A percentile compares a stretch with the other conserved stretches of the same genome.
Evolutionary conservation across 2,113 vertebrate genomes (phyloP).

Genomic region (Rhadina sibilatrix): DNA sequence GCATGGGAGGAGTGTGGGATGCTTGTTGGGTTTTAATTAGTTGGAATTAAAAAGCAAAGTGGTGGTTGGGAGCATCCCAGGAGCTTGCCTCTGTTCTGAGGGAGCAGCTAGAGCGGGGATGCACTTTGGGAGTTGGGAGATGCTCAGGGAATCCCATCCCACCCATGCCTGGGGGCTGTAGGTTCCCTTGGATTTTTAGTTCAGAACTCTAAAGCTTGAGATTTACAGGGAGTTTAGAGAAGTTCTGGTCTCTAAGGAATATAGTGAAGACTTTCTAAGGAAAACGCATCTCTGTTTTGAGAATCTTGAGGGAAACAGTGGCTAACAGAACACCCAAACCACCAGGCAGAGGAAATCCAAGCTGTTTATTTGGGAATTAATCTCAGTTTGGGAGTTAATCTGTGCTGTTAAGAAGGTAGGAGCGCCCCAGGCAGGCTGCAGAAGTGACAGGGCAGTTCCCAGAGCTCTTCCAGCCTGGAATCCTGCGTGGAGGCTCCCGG

Average conservation of each 20-base stretch:
- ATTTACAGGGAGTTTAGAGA: background rate
- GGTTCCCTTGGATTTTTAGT: background rate
- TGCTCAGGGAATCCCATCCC: background rate
- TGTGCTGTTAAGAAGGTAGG: fast-evolving
- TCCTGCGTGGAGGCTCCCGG: fast-evolving
- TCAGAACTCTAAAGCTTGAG: background rate
- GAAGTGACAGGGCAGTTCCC: background rate
- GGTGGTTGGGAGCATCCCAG: background rate
- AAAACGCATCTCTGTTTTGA: background rate
- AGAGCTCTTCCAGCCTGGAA: background rate
- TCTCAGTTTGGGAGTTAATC: background rate
- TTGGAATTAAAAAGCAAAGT: background rate
- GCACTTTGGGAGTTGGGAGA: background rate
- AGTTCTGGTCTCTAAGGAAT: background rate
- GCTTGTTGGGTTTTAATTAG: background rate
- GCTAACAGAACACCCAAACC: background rate
- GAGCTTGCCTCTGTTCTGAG: background rate
- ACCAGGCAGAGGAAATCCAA: background rate
- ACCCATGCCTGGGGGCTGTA: background rate
- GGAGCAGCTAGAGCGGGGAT: background rate
- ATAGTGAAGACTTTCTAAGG: background rate
- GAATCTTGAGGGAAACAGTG: background rate
- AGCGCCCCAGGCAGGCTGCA: fast-evolving
- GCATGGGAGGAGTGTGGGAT: background rate
- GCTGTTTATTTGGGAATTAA: background rate